phyloP scores from a whole-genome alignment of 2,797 vertebrate species.

The Sus cebifrons region DNA sequence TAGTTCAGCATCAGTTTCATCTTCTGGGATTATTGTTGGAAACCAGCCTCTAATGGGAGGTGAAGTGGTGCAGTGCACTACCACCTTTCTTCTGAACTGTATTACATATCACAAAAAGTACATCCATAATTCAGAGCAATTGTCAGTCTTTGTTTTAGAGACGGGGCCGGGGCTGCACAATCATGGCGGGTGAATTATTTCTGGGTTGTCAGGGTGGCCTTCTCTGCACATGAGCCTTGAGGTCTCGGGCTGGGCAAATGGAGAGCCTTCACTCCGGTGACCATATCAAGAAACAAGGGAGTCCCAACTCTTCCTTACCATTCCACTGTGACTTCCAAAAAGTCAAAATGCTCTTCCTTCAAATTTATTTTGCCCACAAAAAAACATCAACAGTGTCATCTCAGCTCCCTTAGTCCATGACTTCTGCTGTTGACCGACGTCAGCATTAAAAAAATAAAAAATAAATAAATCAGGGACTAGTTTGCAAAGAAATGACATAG shows the following conservation, averaged over 20 bases:
- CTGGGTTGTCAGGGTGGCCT: slow-evolving; percentile 87
- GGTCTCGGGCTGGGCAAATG: slow-evolving; percentile 87
- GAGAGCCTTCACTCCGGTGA: slow-evolving; percentile 82
- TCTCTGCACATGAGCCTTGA: slow-evolving; percentile 84
- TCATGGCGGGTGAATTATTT: slow-evolving; percentile 87
- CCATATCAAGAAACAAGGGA: slow-evolving; percentile 81
- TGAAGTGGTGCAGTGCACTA: slow-evolving; percentile 66
- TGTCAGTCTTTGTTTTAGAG: slow-evolving; percentile 88
- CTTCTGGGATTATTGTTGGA: slow-evolving; percentile 76
- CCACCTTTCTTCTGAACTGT: slow-evolving; percentile 60
- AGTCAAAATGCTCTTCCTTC: slow-evolving; percentile 44
- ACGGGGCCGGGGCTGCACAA: slow-evolving; percentile 80
- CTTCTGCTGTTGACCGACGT: slow-evolving; percentile 6
- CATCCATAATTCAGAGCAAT: slow-evolving; percentile 85
- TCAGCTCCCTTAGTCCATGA: background rate
- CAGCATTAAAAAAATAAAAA: background rate
- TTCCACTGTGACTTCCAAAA: slow-evolving; percentile 57
- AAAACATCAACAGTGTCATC: background rate
- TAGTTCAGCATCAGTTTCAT: slow-evolving; percentile 74
- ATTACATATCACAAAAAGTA: slow-evolving; percentile 76
- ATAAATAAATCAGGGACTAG: background rate
- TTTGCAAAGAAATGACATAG: slow-evolving; percentile 62
- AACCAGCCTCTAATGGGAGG: slow-evolving; percentile 75
- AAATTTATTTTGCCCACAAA: background rate
- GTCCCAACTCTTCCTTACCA: slow-evolving; percentile 77